phyloP scores from a whole-genome alignment of 2,888 invertebrate genomes.

The Platypus cylindrus region DNA sequence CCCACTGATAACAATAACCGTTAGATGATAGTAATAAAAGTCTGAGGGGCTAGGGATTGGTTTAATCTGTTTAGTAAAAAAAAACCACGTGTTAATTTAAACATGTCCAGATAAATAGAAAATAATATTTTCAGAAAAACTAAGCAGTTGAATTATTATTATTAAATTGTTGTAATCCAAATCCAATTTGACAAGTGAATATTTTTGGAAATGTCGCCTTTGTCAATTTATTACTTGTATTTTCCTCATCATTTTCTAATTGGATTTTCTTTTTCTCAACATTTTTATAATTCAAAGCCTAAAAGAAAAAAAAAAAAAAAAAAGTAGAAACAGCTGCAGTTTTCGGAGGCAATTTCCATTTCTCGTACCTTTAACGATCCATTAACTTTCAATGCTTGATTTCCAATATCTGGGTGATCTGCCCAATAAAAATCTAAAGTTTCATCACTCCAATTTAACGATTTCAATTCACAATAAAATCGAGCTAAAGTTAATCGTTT shows the following conservation, averaged over 20 bases:
- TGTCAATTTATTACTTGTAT: no score
- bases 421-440: conserved; percentile 46
- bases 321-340: no score
- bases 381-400: conserved; percentile 27
- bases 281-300: conserved; percentile 9
- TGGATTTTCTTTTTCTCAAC: neutral
- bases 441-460: conserved; percentile 42
- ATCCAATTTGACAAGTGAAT: conserved; percentile 37
- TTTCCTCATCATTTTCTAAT: neutral
- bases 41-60: no score
- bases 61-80: no score
- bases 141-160: no score
- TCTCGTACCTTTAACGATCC: conserved; percentile 26
- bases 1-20: no score
- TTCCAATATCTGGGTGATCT: conserved; percentile 27
- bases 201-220: conserved; percentile 33
- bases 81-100: no score
- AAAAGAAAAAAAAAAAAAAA: conserved; percentile 6
- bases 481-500: conserved; percentile 35
- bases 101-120: no score
- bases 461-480: conserved; percentile 37
- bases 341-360: no score
- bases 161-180: no score
- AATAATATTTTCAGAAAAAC: no score
- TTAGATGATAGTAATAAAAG: no score